Evolutionary conservation across 2,113 vertebrate genomes (phyloP), one percentile per base, ranked within the genome.

Genomic region (Cygnus atratus): DNA sequence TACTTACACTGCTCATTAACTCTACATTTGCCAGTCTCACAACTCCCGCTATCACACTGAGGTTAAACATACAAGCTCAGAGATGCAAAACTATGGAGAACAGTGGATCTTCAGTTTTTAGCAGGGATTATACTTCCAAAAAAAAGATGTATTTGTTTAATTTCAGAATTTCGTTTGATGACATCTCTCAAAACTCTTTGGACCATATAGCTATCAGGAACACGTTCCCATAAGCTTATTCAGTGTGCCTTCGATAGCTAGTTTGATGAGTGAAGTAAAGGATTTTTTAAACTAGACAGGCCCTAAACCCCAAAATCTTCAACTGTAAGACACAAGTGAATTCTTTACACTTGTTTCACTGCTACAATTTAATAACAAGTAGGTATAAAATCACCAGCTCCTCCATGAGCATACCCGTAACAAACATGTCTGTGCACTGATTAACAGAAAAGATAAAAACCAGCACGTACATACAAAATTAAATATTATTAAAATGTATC

Each of bases 1-100:
- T 91, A 87, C 88, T 77, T 68, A 65, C 61, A 82, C 6, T 88
- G 79, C 92, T 95, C 93, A 63, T 81, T 54, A 88, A 66, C 61
- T 31, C 39, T 9, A 31, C 72, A 86, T 58, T 86, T 88, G 86
- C 37, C 39, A 57, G 74, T 61, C 80, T 61, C 33, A 29, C 62
- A 52, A n/a, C 8, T 58, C 22, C 44, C 55, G 19, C 57, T 48
- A 73, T 48, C 39, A 33, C 22, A 57, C 31, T 65, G 65, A 76
- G 71, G 63, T 33, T 75, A 22, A 74, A 1, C 8, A 66, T 11
- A 46, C 13, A 29, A 39, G 55, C 83, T 57, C 68, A 75, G 65
- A 66, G 67, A 46, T 5, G 33, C 46, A 66, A 20, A 78, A 59
- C 41, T 43, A 26, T 0, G 24, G 63, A 57, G 61, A 52, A 41